phyloP scores from a whole-genome alignment of 1,140 invertebrate species.

The Lordiphosa collinella region DNA sequence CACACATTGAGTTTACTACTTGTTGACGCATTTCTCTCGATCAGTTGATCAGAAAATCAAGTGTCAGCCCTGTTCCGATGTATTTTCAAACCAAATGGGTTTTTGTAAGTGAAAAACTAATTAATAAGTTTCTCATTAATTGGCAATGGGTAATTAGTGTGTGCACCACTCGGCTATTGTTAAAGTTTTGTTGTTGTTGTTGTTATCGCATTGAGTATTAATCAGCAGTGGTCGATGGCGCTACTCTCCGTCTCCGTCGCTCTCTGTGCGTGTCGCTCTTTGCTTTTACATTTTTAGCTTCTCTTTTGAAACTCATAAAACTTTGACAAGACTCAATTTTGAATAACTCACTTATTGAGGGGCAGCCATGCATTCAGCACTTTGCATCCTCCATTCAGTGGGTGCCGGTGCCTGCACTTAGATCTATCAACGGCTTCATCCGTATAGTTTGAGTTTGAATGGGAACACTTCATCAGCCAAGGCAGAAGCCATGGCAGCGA shows the following conservation, averaged over 20 bases:
- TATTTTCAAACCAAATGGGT: conserved; percentile 72
- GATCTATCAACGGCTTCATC: conserved; percentile 26
- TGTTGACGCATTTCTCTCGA: too few species aligned
- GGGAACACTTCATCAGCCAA: conserved; percentile 41
- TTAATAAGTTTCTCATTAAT: conserved; percentile 21
- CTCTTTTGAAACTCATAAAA: too few species aligned
- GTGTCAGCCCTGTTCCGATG: conserved; percentile 27
- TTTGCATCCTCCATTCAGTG: not conserved
- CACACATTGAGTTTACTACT: too few species aligned
- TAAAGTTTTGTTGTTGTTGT: conserved; percentile 2
- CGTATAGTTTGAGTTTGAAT: conserved; percentile 21
- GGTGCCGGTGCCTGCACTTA: too few species aligned
- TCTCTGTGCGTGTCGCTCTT: too few species aligned
- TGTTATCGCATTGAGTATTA: conserved; percentile 22
- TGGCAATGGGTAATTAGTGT: conserved; percentile 15
- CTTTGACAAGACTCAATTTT: conserved; percentile 3
- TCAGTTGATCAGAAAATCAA: conserved; percentile 1
- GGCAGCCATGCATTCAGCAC: conserved; percentile 3
- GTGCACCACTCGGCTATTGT: not conserved
- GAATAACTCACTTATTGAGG: not conserved
- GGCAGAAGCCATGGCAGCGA: conserved; percentile 11
- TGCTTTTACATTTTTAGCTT: not conserved
- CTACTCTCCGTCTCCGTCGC: not conserved
- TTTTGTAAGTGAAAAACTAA: conserved; percentile 64
- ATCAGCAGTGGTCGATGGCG: conserved; percentile 47